A percentile compares a stretch with the other conserved stretches of the same genome.
phyloP scores from a whole-genome alignment of 2,888 invertebrate genomes.

The Agelastica alni region DNA sequence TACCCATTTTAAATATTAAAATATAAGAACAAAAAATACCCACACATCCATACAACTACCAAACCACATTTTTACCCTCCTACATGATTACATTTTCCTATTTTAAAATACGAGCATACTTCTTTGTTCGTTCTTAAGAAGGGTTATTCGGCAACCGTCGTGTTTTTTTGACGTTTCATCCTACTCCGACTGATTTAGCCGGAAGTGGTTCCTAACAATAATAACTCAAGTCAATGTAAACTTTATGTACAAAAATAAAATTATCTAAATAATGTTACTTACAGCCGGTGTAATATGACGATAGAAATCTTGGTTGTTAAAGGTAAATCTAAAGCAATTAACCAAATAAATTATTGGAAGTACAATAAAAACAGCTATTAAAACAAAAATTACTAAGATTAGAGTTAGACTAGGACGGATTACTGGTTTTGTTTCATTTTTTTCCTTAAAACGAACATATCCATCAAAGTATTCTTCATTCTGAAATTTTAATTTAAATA shows the following conservation, averaged over 20 bases:
- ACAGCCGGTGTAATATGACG: slow-evolving; percentile 38
- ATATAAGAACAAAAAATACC: no score
- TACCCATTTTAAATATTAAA: no score
- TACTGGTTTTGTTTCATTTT: slow-evolving; percentile 7
- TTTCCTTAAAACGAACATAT: slow-evolving; percentile 43
- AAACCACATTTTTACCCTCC: background rate
- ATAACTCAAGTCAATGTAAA: no score
- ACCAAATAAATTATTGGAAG: slow-evolving; percentile 55
- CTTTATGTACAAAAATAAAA: slow-evolving; percentile 12
- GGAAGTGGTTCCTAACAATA: no score
- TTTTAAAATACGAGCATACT: no score
- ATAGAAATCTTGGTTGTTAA: slow-evolving; percentile 38
- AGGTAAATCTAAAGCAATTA: slow-evolving; percentile 54
- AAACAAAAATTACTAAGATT: slow-evolving; percentile 47
- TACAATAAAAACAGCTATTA: slow-evolving; percentile 54
- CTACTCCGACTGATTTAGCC: no score
- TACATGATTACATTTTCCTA: no score
- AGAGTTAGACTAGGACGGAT: slow-evolving; percentile 18
- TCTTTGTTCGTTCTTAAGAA: no score
- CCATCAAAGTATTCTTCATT: slow-evolving; percentile 35
- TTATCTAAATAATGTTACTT: slow-evolving; percentile 31
- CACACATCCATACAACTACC: background rate
- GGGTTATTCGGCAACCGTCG: no score
- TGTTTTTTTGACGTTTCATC: no score
- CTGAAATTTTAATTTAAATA: slow-evolving; percentile 34